A percentile compares a stretch with the other conserved stretches of the same genome.
These are phyloP conservation scores for Haemorhous mexicanus DNA, from an alignment of 2,113 vertebrate species.

Conservation along the genomic window DNA sequence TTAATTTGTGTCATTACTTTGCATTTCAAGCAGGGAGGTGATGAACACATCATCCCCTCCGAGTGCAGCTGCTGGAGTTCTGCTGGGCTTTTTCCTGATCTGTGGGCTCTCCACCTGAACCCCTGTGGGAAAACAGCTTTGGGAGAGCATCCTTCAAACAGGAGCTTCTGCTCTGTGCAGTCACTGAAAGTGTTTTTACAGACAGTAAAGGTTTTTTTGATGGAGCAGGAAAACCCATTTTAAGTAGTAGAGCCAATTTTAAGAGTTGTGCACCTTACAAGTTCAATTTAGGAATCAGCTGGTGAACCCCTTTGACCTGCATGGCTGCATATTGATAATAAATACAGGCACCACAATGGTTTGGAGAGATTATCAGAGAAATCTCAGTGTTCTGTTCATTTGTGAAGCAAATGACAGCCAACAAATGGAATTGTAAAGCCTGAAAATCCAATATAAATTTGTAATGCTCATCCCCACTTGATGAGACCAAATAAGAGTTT, in stretches of 20 bases:
- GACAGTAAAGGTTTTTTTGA: background rate
- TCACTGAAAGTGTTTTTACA: background rate
- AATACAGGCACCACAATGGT: background rate
- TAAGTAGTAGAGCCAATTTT: background rate
- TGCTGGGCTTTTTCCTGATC: background rate
- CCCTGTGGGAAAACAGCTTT: background rate
- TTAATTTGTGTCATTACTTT: background rate
- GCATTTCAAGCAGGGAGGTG: background rate
- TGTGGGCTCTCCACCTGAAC: background rate
- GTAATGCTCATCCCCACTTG: slow-evolving; percentile 7
- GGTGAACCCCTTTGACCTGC: background rate
- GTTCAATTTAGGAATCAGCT: background rate
- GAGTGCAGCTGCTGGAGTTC: background rate
- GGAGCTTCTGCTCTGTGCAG: background rate
- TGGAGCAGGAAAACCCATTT: background rate
- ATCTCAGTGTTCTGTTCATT: slow-evolving; percentile 48
- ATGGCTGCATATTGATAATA: background rate
- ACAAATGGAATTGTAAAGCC: slow-evolving; percentile 54
- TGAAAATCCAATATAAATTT: slow-evolving; percentile 44
- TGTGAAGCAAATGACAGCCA: slow-evolving; percentile 53
- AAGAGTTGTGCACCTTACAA: background rate
- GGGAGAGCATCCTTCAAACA: background rate
- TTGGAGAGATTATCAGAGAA: background rate
- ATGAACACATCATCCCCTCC: background rate
- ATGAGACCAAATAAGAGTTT: slow-evolving; percentile 15